phyloP scores from a whole-genome alignment of 1,140 invertebrate genomes.

The Temnothorax nylanderi region DNA sequence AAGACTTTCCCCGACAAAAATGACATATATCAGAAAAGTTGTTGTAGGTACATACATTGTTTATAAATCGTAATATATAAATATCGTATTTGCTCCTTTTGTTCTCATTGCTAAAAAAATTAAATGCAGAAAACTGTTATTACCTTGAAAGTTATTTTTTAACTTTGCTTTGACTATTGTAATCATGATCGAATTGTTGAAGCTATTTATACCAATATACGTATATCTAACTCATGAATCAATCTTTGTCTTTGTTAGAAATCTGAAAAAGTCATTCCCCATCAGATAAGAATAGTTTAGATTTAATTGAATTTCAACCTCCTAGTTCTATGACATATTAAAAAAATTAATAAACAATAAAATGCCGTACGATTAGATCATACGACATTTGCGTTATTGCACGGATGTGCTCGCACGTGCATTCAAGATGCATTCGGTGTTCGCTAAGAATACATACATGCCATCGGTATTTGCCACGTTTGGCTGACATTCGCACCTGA shows the following conservation, averaged over 20 bases:
- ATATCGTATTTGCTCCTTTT: not conserved
- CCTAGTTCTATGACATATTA: not conserved
- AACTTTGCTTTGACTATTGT: not conserved
- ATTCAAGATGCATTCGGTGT: not conserved
- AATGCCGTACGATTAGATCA: conserved; percentile 60
- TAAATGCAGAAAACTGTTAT: not conserved
- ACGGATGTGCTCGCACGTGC: conserved; percentile 44
- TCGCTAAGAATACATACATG: conserved; percentile 29
- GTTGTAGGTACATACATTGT: not conserved
- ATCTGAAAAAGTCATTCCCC: not conserved
- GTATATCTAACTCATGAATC: not conserved
- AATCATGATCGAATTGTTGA: not conserved
- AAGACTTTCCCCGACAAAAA: not conserved
- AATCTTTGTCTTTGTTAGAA: conserved; percentile 12
- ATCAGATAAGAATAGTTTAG: not conserved
- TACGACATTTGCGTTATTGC: conserved; percentile 69
- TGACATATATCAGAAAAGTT: not conserved
- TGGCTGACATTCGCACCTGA: conserved; percentile 69
- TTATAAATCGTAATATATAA: not conserved
- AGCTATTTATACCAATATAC: not conserved
- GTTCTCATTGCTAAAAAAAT: not conserved
- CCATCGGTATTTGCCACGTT: conserved; percentile 60
- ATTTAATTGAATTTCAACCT: conserved; percentile 21
- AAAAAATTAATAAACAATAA: not conserved
- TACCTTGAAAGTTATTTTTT: not conserved